Evolutionary conservation across 2,113 vertebrate genomes (phyloP).

Genomic region (Archocentrus centrarchus): DNA sequence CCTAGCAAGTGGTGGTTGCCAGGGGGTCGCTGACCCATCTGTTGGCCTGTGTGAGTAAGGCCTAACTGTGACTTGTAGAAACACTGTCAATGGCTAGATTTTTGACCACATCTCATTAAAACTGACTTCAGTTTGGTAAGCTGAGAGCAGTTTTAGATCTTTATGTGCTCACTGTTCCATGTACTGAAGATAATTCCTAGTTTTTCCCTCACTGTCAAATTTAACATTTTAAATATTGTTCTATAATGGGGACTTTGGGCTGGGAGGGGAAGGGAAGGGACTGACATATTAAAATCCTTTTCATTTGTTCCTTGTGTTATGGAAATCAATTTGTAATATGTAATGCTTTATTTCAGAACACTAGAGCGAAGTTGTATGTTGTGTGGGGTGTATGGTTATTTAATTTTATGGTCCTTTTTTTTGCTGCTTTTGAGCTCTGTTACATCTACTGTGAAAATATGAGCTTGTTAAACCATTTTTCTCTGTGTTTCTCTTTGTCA

Average conservation of each 20-base stretch:
- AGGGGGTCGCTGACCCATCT: not conserved
- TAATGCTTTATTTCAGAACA: constrained; percentile 4
- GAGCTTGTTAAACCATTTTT: not conserved
- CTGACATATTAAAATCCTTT: not conserved
- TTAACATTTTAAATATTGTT: not conserved
- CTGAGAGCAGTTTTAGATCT: not conserved
- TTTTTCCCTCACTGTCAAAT: not conserved
- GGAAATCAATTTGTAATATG: not conserved
- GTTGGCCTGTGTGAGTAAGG: not conserved
- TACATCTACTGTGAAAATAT: not conserved
- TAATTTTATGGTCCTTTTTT: not conserved
- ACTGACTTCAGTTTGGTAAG: constrained; percentile 9
- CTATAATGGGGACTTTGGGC: not conserved
- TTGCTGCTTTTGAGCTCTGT: not conserved
- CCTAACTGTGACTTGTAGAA: not conserved
- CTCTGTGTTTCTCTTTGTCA: not conserved
- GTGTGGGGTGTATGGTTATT: not conserved
- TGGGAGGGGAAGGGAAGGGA: not conserved
- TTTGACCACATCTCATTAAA: constrained; percentile 20
- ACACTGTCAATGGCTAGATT: not conserved
- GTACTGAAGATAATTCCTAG: not conserved
- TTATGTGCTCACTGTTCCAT: not conserved
- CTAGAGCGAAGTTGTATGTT: not conserved
- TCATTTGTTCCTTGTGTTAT: not conserved
- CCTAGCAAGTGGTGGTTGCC: not conserved